Conservation (phyloP, 1,140 invertebrate species). For the Zelostemma sp. region DNA sequence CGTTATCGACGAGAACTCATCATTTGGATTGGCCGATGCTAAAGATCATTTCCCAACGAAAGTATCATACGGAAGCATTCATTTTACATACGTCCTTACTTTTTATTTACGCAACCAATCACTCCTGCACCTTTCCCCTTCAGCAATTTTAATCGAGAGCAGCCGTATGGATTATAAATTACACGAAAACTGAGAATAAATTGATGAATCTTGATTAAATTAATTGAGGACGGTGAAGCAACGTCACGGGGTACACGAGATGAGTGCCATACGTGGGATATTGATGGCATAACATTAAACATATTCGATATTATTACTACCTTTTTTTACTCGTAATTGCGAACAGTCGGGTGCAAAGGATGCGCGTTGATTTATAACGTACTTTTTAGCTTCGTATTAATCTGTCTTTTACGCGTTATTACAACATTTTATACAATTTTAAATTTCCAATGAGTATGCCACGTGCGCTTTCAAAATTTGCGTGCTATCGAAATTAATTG, state of each 20-base stretch:
- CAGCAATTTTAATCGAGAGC: background rate
- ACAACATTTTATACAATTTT: too few species aligned
- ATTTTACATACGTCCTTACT: background rate
- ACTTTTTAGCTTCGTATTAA: too few species aligned
- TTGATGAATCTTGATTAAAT: constrained; percentile 6
- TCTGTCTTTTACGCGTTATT: too few species aligned
- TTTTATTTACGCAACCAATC: constrained; percentile 4
- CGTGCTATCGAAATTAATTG: too few species aligned
- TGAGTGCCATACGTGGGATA: background rate
- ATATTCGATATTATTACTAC: background rate
- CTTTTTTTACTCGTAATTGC: background rate
- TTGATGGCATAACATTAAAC: constrained; percentile 4
- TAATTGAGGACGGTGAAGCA: background rate
- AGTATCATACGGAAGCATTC: background rate
- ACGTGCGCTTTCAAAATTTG: too few species aligned
- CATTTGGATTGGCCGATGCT: background rate
- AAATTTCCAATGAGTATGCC: too few species aligned
- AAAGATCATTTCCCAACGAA: background rate
- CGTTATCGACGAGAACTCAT: too few species aligned
- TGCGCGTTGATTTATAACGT: background rate
- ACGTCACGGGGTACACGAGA: background rate
- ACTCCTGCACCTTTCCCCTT: constrained; percentile 5
- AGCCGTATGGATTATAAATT: constrained; percentile 6
- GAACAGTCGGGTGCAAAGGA: background rate
- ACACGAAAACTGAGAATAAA: constrained; percentile 6